Evolutionary conservation across 2,113 vertebrate species (phyloP), one percentile per base, ranked within the genome.

Genomic region (Gobio gobio): DNA sequence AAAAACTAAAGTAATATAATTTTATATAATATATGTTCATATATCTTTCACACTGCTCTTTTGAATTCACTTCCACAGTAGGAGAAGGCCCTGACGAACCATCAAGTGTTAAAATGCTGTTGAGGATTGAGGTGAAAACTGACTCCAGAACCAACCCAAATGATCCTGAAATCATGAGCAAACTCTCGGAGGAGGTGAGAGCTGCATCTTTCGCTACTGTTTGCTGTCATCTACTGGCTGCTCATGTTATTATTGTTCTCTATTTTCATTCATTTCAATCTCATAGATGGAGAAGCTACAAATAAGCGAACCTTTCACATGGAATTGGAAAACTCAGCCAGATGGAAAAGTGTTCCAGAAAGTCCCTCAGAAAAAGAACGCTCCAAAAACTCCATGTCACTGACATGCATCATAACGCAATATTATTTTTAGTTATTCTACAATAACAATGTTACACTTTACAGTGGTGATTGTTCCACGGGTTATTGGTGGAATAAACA

Each of bases 71-170:
- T 76, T 33, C 24, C 24, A 26, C 6, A 49, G 5, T 4, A 1
- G 4, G 13, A 26, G 72, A 1, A 26, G 45, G 7, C 14, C 0
- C 26, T 54, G 13, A 10, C 24, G 33, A 12, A 29, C 14, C 20
- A 2, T 54, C 76, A 3, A 16, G 10, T 43, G 13, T 5, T 43
- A 72, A 22, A 43, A 12, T 72, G 18, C 6, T 72, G 26, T 33
- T 82, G 66, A 72, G 66, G 80, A 72, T 83, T 58, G 20, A 83
- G 29, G 49, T 83, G 51, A 24, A 72, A 4, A 49, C 49, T 24
- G 33, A 7, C 18, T 0, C 64, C 22, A 8, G 2, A 2, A 10
- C 72, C 13, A 2, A 83, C 63, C 66, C 33, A 43, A 72, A 83
- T 16, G 6, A 72, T 40, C 20, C 3, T 8, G 12, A 0, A 43